These are phyloP conservation scores for Pluvianellus socialis DNA, from an alignment of 2,113 vertebrate species.

Conservation along the genomic window DNA sequence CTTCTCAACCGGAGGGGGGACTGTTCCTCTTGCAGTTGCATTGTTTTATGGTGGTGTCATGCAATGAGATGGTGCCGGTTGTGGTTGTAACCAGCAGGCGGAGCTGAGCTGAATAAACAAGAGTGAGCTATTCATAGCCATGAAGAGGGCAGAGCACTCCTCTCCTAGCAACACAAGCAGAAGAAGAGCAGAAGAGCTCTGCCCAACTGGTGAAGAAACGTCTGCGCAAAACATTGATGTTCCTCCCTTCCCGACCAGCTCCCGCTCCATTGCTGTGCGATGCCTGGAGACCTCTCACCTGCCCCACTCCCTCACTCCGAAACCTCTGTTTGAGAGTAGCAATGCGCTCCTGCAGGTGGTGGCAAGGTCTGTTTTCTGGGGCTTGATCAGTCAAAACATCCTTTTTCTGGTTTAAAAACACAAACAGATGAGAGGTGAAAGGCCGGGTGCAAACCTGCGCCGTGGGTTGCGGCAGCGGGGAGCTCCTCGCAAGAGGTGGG, in stretches of 20 bases:
- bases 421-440: background rate
- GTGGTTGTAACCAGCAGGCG: slow-evolving; percentile 68
- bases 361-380: background rate
- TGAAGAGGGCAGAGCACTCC: slow-evolving; percentile 57
- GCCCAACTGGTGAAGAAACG: slow-evolving; percentile 40
- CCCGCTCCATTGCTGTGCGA: background rate
- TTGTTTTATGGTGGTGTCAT: slow-evolving; percentile 43
- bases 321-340: background rate
- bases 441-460: fast-evolving
- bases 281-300: background rate
- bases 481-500: background rate
- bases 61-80: slow-evolving; percentile 51
- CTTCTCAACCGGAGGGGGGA: background rate
- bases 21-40: background rate
- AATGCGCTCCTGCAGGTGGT: fast-evolving
- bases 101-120: slow-evolving; percentile 66
- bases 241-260: background rate
- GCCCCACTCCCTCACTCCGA: background rate
- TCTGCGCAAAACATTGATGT: background rate
- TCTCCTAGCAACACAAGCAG: slow-evolving; percentile 72
- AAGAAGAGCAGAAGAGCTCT: slow-evolving; percentile 50
- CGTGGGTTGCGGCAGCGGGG: fast-evolving
- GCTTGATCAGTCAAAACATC: background rate
- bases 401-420: background rate
- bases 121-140: slow-evolving; percentile 63